Evolutionary conservation across 2,113 vertebrate genomes (phyloP).

Genomic region (Anoplopoma fimbria): DNA sequence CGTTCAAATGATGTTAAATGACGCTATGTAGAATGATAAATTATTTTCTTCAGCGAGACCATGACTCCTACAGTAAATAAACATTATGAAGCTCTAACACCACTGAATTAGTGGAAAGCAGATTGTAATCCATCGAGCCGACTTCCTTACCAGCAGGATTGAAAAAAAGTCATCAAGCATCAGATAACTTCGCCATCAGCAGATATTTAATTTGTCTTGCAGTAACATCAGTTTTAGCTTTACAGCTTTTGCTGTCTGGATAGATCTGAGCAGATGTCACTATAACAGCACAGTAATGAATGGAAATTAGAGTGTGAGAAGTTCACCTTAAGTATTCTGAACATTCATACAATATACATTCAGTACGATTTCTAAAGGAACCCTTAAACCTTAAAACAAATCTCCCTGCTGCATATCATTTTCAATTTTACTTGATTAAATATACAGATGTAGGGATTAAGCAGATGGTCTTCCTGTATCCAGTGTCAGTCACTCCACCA

Average conservation of each 20-base stretch:
- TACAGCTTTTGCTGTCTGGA: not conserved
- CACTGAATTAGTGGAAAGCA: slow-evolving; percentile 82
- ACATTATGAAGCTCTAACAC: slow-evolving; percentile 67
- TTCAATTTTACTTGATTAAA: not conserved
- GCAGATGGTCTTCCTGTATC: not conserved
- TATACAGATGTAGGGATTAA: not conserved
- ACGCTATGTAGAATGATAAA: slow-evolving; percentile 85
- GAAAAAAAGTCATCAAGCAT: slow-evolving; percentile 79
- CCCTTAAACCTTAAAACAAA: not conserved
- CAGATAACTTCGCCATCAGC: slow-evolving; percentile 49
- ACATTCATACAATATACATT: not conserved
- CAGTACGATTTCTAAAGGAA: slow-evolving; percentile 1
- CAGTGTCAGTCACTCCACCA: not conserved
- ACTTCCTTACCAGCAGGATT: slow-evolving; percentile 85
- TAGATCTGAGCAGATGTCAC: not conserved
- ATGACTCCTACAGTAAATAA: slow-evolving; percentile 82
- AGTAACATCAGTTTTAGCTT: not conserved
- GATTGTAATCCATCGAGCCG: too few species aligned
- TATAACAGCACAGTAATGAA: not conserved
- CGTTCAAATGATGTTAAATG: not conserved
- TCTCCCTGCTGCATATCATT: not conserved
- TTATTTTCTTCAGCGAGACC: slow-evolving; percentile 82
- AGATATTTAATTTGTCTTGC: not conserved
- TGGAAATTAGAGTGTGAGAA: not conserved
- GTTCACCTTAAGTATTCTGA: not conserved